Evolutionary conservation across 2,797 vertebrate species (phyloP).

Genomic region (Poecilia velifera): DNA sequence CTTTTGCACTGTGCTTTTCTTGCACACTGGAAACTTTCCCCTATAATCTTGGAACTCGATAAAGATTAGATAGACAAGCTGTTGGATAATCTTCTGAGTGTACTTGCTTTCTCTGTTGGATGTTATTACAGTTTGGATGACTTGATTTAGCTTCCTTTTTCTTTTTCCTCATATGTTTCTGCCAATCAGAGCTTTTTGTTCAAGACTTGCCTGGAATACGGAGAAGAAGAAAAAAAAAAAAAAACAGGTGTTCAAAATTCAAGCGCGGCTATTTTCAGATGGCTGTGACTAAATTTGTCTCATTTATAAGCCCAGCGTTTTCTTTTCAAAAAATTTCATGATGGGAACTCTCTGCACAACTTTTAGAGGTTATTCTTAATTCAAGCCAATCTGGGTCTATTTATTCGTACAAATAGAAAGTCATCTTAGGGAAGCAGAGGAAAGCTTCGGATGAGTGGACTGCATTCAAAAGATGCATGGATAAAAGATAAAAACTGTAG

Average conservation of each 20-base stretch:
- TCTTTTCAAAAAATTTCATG: background rate
- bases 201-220: constrained; percentile 11
- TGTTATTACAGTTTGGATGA: constrained; percentile 26
- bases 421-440: background rate
- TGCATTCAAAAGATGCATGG: background rate
- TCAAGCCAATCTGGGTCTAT: background rate
- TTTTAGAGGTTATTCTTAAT: background rate
- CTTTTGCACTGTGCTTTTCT: constrained; percentile 2
- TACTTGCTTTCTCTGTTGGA: background rate
- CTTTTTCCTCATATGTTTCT: constrained; percentile 7
- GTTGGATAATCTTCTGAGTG: background rate
- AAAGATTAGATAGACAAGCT: background rate
- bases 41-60: background rate
- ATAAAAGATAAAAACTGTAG: background rate
- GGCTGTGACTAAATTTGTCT: background rate
- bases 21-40: constrained; percentile 17
- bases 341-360: background rate
- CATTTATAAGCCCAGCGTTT: background rate
- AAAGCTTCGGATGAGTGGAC: background rate
- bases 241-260: background rate
- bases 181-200: constrained; percentile 37
- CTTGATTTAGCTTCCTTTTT: constrained; percentile 29
- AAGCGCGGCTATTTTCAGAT: background rate
- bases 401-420: background rate
- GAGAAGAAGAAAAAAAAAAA: background rate